Evolutionary conservation across 1,140 invertebrate species (phyloP).

Genomic region (Brachionus rubens): DNA sequence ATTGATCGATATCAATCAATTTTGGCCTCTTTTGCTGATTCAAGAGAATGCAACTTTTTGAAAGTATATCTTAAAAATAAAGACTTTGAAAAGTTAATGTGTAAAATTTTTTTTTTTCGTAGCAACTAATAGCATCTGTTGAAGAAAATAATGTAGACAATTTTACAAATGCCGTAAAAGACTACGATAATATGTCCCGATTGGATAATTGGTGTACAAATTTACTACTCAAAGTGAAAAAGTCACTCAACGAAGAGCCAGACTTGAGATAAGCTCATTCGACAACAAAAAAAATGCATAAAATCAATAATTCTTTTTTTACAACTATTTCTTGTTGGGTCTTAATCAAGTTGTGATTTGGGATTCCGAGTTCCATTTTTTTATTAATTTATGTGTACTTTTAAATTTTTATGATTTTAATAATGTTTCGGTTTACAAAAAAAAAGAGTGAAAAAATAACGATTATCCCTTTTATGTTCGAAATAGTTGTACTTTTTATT

Average conservation of each 20-base stretch:
- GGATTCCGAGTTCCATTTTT: too few relatives aligned
- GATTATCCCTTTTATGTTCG: too few relatives aligned
- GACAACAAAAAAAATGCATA: too few relatives aligned
- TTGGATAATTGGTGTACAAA: constrained; percentile 44
- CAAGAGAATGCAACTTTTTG: constrained; percentile 44
- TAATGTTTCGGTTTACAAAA: too few relatives aligned
- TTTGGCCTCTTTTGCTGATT: constrained; percentile 36
- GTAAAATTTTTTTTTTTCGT: neutral
- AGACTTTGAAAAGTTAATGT: neutral
- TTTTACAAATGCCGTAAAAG: constrained; percentile 37
- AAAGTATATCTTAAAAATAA: neutral
- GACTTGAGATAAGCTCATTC: constrained; percentile 37
- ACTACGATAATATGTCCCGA: constrained; percentile 43
- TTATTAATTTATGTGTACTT: too few relatives aligned
- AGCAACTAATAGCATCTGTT: constrained; percentile 40
- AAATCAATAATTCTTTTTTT: too few relatives aligned
- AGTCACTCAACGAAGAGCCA: constrained; percentile 36
- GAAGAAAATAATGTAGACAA: constrained; percentile 39
- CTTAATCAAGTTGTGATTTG: too few relatives aligned
- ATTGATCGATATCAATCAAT: constrained; percentile 45
- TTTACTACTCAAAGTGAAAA: constrained; percentile 40
- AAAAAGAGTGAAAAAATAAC: too few relatives aligned
- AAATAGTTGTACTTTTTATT: too few relatives aligned
- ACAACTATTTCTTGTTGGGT: too few relatives aligned
- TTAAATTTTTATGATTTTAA: too few relatives aligned